A percentile compares a stretch with the other conserved stretches of the same genome.
phyloP scores from a whole-genome alignment of 2,888 invertebrate genomes.

The Drosophila histrio region DNA sequence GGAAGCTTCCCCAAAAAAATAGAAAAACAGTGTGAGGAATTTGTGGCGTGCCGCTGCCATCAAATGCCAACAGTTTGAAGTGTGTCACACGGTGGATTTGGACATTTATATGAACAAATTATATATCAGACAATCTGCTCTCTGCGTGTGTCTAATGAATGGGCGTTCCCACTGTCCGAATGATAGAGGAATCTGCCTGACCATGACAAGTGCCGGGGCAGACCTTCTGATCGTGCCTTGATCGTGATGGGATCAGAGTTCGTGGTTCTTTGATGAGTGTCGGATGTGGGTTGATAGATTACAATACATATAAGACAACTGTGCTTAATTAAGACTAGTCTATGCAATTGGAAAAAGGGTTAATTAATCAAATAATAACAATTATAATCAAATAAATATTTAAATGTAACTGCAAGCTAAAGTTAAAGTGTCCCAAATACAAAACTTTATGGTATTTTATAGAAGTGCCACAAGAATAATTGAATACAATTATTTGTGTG shows the following conservation, averaged over 20 bases:
- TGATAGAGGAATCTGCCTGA: constrained; percentile 17
- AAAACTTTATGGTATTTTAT: background rate
- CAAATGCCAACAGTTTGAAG: constrained; percentile 72
- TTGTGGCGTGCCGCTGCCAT: constrained; percentile 42
- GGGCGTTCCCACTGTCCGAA: constrained; percentile 31
- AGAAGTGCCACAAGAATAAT: constrained; percentile 13
- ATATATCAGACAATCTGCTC: constrained; percentile 5
- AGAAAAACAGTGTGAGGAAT: background rate
- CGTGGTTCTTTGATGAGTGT: constrained; percentile 17
- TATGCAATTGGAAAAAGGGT: background rate
- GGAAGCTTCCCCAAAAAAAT: background rate
- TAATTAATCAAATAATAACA: background rate
- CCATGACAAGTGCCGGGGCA: constrained; percentile 51
- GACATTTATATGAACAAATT: constrained; percentile 62
- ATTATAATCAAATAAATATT: background rate
- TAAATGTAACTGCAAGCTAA: background rate
- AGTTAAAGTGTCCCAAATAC: background rate
- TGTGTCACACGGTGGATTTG: constrained; percentile 61
- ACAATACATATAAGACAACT: constrained; percentile 6
- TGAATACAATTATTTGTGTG: constrained; percentile 16
- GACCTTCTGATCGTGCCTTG: constrained; percentile 7
- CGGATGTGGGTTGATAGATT: constrained; percentile 14
- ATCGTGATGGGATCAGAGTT: constrained; percentile 42
- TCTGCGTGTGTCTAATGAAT: constrained; percentile 51
- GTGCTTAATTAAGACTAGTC: constrained; percentile 20